phyloP scores from a whole-genome alignment of 37 sponge, comb jelly and placozoan genomes.

The Crambe crambe region DNA sequence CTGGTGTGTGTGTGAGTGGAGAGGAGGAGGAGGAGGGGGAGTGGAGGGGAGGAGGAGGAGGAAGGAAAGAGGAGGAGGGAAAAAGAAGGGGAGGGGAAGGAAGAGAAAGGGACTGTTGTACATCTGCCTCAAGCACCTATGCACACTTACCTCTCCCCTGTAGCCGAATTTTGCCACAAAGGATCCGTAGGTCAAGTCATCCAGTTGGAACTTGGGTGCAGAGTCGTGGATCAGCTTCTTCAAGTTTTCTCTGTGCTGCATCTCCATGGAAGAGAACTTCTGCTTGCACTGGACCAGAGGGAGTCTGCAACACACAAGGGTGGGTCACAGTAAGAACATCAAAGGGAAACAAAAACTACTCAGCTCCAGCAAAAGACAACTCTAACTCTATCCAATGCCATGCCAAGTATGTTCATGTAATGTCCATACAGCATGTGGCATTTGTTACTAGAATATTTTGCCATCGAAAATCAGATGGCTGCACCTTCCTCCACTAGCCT shows the following conservation, averaged over 20 bases:
- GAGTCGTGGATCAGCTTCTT: conserved; percentile 69
- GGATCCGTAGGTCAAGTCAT: conserved; percentile 85
- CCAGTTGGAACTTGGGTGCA: conserved; percentile 66
- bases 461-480: no score
- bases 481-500: no score
- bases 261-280: conserved; percentile 91
- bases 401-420: no score
- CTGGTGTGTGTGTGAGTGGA: no score
- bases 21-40: conserved; percentile 5
- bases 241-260: conserved; percentile 72
- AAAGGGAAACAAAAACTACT: no score
- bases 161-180: conserved; percentile 92
- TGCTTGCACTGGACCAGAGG: conserved; percentile 92
- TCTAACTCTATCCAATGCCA: neutral
- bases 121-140: neutral
- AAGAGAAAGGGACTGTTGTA: neutral
- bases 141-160: conserved; percentile 6
- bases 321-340: neutral
- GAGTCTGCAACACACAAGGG: conserved; percentile 34
- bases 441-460: no score
- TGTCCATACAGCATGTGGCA: no score
- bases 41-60: neutral
- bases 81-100: neutral
- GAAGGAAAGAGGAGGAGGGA: neutral
- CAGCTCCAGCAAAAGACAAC: no score